Conservation (phyloP, 1,140 invertebrate genomes). For the Ceratosolen fusciceps region DNA sequence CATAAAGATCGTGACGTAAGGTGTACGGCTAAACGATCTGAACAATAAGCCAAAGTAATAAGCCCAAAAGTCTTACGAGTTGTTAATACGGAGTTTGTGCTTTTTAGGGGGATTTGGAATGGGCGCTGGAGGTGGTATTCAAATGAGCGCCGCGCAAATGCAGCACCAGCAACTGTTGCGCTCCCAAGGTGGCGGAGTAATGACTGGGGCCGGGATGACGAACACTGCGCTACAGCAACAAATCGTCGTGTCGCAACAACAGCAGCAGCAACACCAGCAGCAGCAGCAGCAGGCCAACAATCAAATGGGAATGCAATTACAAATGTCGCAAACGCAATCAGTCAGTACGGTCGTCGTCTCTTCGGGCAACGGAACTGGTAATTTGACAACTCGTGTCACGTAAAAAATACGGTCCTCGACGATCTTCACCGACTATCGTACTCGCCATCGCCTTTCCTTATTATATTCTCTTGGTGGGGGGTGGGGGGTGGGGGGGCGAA, state of each 20-base stretch:
- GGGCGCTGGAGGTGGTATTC: slow-evolving; percentile 71
- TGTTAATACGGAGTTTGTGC: too few species aligned
- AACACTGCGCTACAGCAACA: slow-evolving; percentile 75
- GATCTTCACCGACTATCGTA: not conserved
- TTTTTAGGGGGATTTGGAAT: slow-evolving; percentile 65
- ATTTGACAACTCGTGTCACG: slow-evolving; percentile 20
- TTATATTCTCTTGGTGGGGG: too few species aligned
- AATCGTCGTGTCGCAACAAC: slow-evolving; percentile 75
- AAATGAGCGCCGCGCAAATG: slow-evolving; percentile 72
- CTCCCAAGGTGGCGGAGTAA: slow-evolving; percentile 64
- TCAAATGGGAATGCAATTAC: slow-evolving; percentile 72
- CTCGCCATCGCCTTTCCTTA: too few species aligned
- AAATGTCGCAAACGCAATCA: slow-evolving; percentile 71
- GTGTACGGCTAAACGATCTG: too few species aligned
- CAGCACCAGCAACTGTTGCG: slow-evolving; percentile 72
- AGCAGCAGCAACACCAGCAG: slow-evolving; percentile 52
- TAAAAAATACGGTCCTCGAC: too few species aligned
- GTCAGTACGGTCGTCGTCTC: slow-evolving; percentile 61
- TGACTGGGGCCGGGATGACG: slow-evolving; percentile 62
- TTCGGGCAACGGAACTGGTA: slow-evolving; percentile 64
- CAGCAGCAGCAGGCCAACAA: slow-evolving; percentile 69
- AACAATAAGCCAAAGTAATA: too few species aligned
- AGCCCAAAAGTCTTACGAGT: too few species aligned
- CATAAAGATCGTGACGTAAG: too few species aligned
- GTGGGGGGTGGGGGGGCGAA: too few species aligned